These are phyloP conservation scores for Thalassoma bifasciatum DNA, from an alignment of 2,113 vertebrate species.

Conservation along the genomic window DNA sequence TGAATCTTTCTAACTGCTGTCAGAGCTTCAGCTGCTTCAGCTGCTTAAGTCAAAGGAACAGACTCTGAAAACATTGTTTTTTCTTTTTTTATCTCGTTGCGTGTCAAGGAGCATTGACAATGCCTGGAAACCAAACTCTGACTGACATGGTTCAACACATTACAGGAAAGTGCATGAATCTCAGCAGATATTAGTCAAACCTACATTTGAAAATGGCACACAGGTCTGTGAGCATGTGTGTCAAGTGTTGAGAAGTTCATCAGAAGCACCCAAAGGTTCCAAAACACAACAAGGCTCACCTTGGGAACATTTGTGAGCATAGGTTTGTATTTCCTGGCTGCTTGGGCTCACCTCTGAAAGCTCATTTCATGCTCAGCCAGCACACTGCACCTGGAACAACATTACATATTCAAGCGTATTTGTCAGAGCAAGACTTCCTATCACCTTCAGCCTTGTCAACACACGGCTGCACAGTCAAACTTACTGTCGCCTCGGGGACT, in stretches of 20 bases:
- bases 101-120: too few species aligned
- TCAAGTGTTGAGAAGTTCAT: neutral
- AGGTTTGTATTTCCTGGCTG: neutral
- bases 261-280: neutral
- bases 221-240: neutral
- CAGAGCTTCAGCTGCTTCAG: too few species aligned
- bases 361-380: slow-evolving; percentile 33
- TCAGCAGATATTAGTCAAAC: too few species aligned
- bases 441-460: slow-evolving; percentile 31
- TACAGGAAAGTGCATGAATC: too few species aligned
- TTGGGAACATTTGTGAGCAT: neutral
- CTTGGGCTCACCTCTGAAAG: neutral
- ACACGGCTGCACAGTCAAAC: slow-evolving; percentile 19
- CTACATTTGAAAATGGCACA: too few species aligned
- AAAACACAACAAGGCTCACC: neutral
- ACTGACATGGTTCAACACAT: too few species aligned
- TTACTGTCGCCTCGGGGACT: slow-evolving; percentile 23
- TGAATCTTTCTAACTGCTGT: too few species aligned
- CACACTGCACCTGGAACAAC: slow-evolving; percentile 13
- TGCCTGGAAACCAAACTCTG: too few species aligned
- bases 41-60: too few species aligned
- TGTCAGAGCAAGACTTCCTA: slow-evolving; percentile 21
- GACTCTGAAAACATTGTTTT: too few species aligned
- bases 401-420: slow-evolving; percentile 6
- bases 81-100: too few species aligned